Conservation (phyloP, 1,140 invertebrate species). For the Zeugodacus cucurbitae region DNA sequence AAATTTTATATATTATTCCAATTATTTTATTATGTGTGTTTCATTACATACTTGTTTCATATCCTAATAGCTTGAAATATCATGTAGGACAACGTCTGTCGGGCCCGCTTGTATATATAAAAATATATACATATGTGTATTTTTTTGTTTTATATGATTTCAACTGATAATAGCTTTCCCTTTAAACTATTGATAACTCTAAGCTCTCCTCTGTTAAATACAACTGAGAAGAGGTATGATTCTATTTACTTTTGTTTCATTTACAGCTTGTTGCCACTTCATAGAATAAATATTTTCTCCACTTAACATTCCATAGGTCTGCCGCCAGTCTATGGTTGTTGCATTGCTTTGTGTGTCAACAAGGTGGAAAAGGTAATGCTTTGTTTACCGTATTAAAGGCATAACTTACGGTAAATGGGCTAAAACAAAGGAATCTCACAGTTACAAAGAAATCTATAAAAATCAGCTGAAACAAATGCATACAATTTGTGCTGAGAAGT, state of each 20-base stretch:
- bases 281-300: slow-evolving; percentile 2
- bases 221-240: not conserved
- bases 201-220: not conserved
- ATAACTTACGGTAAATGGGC: not conserved
- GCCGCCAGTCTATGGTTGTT: not conserved
- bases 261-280: slow-evolving; percentile 3
- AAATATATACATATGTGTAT: not conserved
- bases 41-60: too few species aligned
- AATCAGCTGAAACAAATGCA: not conserved
- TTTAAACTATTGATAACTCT: not conserved
- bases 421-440: not conserved
- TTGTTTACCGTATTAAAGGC: slow-evolving; percentile 20
- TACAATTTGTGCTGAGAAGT: too few species aligned
- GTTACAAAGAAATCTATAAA: not conserved
- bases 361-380: not conserved
- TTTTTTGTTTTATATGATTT: not conserved
- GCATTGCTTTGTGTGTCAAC: slow-evolving; percentile 15
- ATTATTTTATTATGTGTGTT: too few species aligned
- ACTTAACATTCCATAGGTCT: not conserved
- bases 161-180: not conserved
- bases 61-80: too few species aligned
- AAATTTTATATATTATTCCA: too few species aligned
- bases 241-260: slow-evolving; percentile 1
- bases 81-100: too few species aligned
- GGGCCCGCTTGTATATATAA: too few species aligned